phyloP scores from a whole-genome alignment of 2,888 invertebrate genomes.

The Acanthoscelides obtectus region DNA sequence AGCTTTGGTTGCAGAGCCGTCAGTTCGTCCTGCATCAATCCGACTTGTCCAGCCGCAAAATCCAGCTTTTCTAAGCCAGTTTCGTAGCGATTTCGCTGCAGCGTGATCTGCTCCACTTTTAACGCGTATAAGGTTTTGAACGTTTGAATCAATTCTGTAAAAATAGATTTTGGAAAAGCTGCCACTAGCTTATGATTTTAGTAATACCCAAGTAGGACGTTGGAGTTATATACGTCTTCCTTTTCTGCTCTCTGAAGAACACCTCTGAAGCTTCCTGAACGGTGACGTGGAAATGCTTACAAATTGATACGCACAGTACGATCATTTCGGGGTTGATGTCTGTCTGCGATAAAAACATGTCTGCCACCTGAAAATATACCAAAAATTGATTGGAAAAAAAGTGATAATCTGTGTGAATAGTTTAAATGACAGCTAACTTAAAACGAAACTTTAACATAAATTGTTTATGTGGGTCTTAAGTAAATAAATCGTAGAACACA shows the following conservation, averaged over 20 bases:
- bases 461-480: no score
- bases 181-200: neutral
- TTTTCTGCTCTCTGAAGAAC: slow-evolving; percentile 67
- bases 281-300: slow-evolving; percentile 80
- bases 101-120: slow-evolving; percentile 72
- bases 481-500: no score
- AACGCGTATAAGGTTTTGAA: slow-evolving; percentile 70
- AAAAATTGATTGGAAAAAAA: slow-evolving; percentile 76
- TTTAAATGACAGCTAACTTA: slow-evolving; percentile 77
- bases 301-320: slow-evolving; percentile 69
- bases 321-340: slow-evolving; percentile 55
- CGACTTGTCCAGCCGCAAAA: slow-evolving; percentile 86
- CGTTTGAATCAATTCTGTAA: slow-evolving; percentile 68
- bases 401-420: slow-evolving; percentile 86
- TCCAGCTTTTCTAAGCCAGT: slow-evolving; percentile 85
- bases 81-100: slow-evolving; percentile 70
- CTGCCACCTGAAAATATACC: slow-evolving; percentile 46
- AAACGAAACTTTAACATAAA: slow-evolving; percentile 91
- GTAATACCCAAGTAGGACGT: slow-evolving; percentile 81
- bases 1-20: slow-evolving; percentile 83
- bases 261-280: slow-evolving; percentile 67
- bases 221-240: slow-evolving; percentile 88
- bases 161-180: neutral
- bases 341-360: slow-evolving; percentile 65
- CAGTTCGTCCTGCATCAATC: slow-evolving; percentile 87